These are phyloP conservation scores for Erpetoichthys calabaricus DNA, from an alignment of 2,797 vertebrate genomes.

Conservation along the genomic window DNA sequence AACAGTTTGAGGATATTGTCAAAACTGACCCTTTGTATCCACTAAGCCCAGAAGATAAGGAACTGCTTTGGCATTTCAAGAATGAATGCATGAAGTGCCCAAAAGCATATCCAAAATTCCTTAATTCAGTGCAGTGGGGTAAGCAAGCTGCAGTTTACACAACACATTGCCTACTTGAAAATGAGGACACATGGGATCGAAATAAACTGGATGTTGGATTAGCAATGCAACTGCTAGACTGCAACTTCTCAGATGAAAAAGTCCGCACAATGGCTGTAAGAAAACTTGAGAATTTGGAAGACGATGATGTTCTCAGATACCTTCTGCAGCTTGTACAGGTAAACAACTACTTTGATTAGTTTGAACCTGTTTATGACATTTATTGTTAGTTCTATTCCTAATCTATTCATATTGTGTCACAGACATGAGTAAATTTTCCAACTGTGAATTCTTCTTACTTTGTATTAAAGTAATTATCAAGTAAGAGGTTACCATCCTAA, in stretches of 20 bases:
- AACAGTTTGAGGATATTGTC: slow-evolving; percentile 84
- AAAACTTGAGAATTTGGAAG: slow-evolving; percentile 83
- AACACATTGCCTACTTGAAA: slow-evolving; percentile 74
- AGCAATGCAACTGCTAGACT: slow-evolving; percentile 91
- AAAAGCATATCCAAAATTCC: slow-evolving; percentile 88
- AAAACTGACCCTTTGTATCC: slow-evolving; percentile 83
- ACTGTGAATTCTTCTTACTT: too few relatives aligned
- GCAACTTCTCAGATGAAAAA: slow-evolving; percentile 86
- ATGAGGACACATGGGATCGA: slow-evolving; percentile 74
- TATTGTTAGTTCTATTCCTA: background rate
- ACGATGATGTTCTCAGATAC: slow-evolving; percentile 86
- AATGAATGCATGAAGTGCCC: slow-evolving; percentile 84
- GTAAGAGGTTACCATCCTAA: too few relatives aligned
- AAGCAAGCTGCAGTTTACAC: slow-evolving; percentile 79
- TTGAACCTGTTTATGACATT: slow-evolving; percentile 2
- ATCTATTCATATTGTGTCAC: too few relatives aligned
- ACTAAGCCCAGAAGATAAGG: slow-evolving; percentile 88
- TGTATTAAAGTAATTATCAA: too few relatives aligned
- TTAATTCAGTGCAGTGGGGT: slow-evolving; percentile 88
- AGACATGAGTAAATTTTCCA: too few relatives aligned
- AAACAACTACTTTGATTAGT: slow-evolving; percentile 9
- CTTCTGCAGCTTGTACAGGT: slow-evolving; percentile 95
- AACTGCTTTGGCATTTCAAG: slow-evolving; percentile 92
- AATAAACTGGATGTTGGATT: slow-evolving; percentile 83
- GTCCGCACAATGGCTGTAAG: slow-evolving; percentile 88